Evolutionary conservation across 2,888 invertebrate genomes (phyloP).

Genomic region (Rutpela maculata): DNA sequence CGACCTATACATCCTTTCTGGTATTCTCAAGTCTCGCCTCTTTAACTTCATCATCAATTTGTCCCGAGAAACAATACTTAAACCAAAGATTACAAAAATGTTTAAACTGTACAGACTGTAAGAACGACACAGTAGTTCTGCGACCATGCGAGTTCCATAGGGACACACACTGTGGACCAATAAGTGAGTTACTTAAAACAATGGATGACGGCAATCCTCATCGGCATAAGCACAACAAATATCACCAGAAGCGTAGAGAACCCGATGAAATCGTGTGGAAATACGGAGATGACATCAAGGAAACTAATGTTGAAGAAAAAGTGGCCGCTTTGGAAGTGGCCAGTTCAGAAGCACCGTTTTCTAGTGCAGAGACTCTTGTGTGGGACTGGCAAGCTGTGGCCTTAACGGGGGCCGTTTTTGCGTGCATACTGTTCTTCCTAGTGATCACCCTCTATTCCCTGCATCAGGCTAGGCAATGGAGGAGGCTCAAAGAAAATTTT

Average conservation of each 20-base stretch:
- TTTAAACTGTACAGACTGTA: slow-evolving; percentile 83
- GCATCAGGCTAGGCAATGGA: slow-evolving; percentile 88
- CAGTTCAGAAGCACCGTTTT: slow-evolving; percentile 72
- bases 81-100: slow-evolving; percentile 80
- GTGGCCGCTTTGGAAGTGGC: slow-evolving; percentile 66
- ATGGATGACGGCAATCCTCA: slow-evolving; percentile 53
- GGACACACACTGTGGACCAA: slow-evolving; percentile 84
- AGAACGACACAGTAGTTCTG: slow-evolving; percentile 78
- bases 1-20: slow-evolving; percentile 62
- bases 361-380: slow-evolving; percentile 73
- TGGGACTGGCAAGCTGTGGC: slow-evolving; percentile 87
- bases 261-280: slow-evolving; percentile 56
- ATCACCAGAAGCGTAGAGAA: slow-evolving; percentile 59
- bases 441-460: slow-evolving; percentile 85
- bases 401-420: slow-evolving; percentile 83
- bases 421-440: slow-evolving; percentile 87
- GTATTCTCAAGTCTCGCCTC: slow-evolving; percentile 60
- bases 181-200: slow-evolving; percentile 56
- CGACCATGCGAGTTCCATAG: slow-evolving; percentile 85
- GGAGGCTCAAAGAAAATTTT: slow-evolving; percentile 84
- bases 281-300: slow-evolving; percentile 55
- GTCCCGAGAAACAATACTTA: slow-evolving; percentile 80
- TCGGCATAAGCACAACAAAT: slow-evolving; percentile 62
- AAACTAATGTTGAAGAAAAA: slow-evolving; percentile 35
- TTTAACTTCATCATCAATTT: slow-evolving; percentile 65